A percentile compares a stretch with the other conserved stretches of the same genome.
Conservation (phyloP, 2,888 invertebrate species). For the Pecten maximus region DNA sequence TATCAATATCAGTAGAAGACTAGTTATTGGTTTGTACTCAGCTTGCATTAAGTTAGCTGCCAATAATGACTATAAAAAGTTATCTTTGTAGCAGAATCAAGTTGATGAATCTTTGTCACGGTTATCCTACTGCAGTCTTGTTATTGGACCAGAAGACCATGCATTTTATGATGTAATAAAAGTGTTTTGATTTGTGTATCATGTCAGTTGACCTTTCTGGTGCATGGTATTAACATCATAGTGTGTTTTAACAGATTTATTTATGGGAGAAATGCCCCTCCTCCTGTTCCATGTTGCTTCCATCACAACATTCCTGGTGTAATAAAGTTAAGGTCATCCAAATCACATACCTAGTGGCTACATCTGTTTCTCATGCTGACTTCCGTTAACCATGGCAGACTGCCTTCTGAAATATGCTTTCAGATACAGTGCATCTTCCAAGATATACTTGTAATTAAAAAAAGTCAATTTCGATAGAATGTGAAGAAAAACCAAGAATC, state of each 20-base stretch:
- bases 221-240: slow-evolving; percentile 27
- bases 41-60: neutral
- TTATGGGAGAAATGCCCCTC: slow-evolving; percentile 19
- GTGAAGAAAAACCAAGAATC: no score
- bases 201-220: slow-evolving; percentile 35
- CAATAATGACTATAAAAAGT: neutral
- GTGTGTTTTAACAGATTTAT: slow-evolving; percentile 2
- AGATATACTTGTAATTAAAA: no score
- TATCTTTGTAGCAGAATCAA: neutral
- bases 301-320: slow-evolving; percentile 33
- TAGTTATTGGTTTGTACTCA: neutral
- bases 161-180: slow-evolving; percentile 28
- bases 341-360: slow-evolving; percentile 24
- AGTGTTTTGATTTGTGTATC: slow-evolving; percentile 23
- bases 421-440: neutral
- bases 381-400: neutral
- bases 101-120: neutral
- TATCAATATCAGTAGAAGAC: no score
- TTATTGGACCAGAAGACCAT: slow-evolving; percentile 11
- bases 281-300: slow-evolving; percentile 16
- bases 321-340: slow-evolving; percentile 11
- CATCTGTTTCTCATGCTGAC: slow-evolving; percentile 22
- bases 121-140: neutral
- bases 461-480: no score
- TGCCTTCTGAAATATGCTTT: neutral